Base-by-base conservation (phyloP, 2,797 vertebrate species). In the Tokudaia muenninki region DNA sequence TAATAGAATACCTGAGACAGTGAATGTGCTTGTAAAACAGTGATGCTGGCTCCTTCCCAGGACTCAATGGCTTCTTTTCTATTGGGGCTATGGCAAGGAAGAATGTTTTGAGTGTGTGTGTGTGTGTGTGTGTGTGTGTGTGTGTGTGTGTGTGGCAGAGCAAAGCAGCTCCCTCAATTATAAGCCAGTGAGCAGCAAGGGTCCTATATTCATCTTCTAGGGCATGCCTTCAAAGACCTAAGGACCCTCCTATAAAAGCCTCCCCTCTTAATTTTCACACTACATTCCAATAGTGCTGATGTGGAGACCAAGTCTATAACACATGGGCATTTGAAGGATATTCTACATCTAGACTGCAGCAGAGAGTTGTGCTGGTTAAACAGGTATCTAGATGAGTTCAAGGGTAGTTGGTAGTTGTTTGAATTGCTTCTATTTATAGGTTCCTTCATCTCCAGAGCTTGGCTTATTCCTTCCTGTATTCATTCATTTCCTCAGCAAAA, bases 101-200 rank as follows among this genome's bases (percentile, higher is more conserved):
- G 9, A n/a, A 4, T 37, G 41, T 37, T 5, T n/a, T 47, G 47
- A 80, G 3, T 37, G 0, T 52, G 14, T 37, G 14, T 37, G 11
- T 70, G 47, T 52, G 14, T 37, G 3, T 37, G 0, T 52, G 14
- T 37, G 3, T 37, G 0, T 52, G 14, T 37, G 3, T 37, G 0
- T 52, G 14, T 37, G 3, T 37, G 0, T 52, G 14, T 37, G 14
- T 37, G 11, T 70, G 47, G 14, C 47, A 90, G 89, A 41, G 88
- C 7, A 67, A 65, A 52, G 37, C 34, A 37, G 24, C 34, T 41
- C 61, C 16, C 16, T 29, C 31, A 44, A 16, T 37, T 22, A 50
- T 26, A 34, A 77, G 57, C 41, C 41, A 78, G 21, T 37, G 57
- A 63, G 41, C 41, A 50, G 37, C 55, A 4, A 41, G 22, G n/a